phyloP scores from a whole-genome alignment of 2,113 vertebrate genomes.

The Thunnus maccoyii region DNA sequence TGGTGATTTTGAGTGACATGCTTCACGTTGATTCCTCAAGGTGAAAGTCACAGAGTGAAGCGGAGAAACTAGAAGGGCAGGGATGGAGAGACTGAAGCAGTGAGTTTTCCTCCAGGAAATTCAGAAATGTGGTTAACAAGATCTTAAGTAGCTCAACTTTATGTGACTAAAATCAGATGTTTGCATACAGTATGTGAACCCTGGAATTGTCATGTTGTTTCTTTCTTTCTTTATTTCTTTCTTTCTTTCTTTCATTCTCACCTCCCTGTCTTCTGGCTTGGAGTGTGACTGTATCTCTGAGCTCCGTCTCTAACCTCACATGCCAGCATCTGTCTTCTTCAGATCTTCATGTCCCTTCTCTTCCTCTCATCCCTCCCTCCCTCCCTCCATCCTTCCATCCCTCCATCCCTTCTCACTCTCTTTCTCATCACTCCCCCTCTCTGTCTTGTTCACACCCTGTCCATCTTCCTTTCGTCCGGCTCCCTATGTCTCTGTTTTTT shows the following conservation, averaged over 20 bases:
- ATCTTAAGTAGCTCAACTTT: slow-evolving; percentile 1
- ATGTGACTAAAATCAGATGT: slow-evolving; percentile 9
- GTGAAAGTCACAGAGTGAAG: slow-evolving; percentile 39
- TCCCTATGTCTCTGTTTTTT: slow-evolving; percentile 39
- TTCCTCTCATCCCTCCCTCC: slow-evolving; percentile 26
- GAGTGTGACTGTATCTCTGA: slow-evolving; percentile 56
- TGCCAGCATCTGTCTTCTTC: slow-evolving; percentile 73
- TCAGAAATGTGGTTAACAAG: neutral
- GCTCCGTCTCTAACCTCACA: slow-evolving; percentile 67
- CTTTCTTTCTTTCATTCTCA: neutral
- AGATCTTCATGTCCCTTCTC: slow-evolving; percentile 54
- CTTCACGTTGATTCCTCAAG: slow-evolving; percentile 52
- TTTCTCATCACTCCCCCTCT: slow-evolving; percentile 35
- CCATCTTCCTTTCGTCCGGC: slow-evolving; percentile 38
- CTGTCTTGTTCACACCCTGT: slow-evolving; percentile 37
- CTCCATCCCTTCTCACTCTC: slow-evolving; percentile 22
- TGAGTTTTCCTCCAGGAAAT: slow-evolving; percentile 16
- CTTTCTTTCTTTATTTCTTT: neutral
- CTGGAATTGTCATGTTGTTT: neutral
- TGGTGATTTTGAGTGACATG: slow-evolving; percentile 65
- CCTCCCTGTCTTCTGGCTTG: slow-evolving; percentile 38
- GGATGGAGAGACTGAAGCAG: slow-evolving; percentile 28
- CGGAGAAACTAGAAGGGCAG: slow-evolving; percentile 17
- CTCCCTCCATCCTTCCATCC: slow-evolving; percentile 1
- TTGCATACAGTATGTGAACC: neutral